A percentile compares a stretch with the other conserved stretches of the same genome.
Evolutionary conservation across 2,113 vertebrate genomes (phyloP).

Genomic region (Syrmaticus mikado): DNA sequence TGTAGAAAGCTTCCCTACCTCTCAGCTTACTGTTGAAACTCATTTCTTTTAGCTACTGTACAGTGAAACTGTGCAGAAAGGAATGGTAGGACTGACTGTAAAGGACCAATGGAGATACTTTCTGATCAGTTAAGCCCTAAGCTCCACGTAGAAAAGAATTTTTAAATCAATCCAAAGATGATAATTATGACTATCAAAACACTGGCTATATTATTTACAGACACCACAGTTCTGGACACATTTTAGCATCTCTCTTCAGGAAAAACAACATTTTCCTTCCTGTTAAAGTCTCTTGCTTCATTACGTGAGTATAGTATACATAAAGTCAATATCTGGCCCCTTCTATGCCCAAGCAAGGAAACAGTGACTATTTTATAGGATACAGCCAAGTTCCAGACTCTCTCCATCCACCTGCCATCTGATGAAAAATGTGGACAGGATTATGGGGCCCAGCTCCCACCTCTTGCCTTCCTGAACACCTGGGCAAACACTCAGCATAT

Average conservation of each 20-base stretch:
- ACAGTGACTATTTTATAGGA: neutral
- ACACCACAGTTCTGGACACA: neutral
- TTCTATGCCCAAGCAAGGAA: neutral
- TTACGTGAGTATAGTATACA: neutral
- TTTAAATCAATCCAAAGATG: too few species aligned
- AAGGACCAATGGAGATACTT: too few species aligned
- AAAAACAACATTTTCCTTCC: neutral
- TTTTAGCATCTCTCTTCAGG: neutral
- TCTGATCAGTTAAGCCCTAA: neutral
- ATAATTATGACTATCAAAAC: too few species aligned
- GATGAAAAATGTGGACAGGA: neutral
- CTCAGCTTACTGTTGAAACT: neutral
- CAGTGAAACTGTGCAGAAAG: neutral
- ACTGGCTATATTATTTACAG: neutral
- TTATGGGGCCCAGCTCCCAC: neutral
- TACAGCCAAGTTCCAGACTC: neutral
- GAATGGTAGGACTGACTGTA: neutral
- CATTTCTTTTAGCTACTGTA: neutral
- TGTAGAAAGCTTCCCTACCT: neutral
- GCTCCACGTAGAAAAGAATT: neutral
- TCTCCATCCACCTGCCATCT: neutral
- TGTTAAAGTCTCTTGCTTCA: neutral
- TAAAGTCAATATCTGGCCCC: neutral
- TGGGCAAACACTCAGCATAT: neutral
- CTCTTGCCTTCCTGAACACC: neutral